Evolutionary conservation across 1,140 invertebrate genomes (phyloP).

Genomic region (Caenorhabditis remanei): DNA sequence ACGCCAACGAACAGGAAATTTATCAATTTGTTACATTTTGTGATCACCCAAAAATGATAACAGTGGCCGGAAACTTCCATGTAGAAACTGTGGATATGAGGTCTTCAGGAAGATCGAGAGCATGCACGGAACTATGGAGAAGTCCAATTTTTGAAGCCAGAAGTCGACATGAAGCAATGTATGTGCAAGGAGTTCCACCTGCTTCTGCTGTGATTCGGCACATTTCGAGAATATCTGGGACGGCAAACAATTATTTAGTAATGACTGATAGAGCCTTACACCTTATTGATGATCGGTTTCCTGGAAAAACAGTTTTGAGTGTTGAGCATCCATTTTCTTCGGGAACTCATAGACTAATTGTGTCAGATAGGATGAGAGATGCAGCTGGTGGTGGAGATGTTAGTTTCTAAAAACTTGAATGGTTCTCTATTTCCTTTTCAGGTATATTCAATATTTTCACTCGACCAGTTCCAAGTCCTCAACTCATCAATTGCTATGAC

Average conservation of each 20-base stretch:
- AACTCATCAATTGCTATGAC: conserved; percentile 20
- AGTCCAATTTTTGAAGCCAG: conserved; percentile 12
- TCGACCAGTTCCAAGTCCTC: background rate
- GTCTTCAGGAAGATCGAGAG: background rate
- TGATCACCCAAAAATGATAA: conserved; percentile 60
- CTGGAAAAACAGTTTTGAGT: conserved; percentile 5
- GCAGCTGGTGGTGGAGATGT: background rate
- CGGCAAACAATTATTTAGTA: conserved; percentile 25
- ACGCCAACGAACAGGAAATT: conserved; percentile 22
- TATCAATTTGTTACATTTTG: conserved; percentile 32
- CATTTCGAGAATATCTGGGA: background rate
- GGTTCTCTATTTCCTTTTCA: background rate
- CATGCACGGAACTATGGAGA: conserved; percentile 37
- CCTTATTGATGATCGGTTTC: conserved; percentile 56
- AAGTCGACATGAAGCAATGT: background rate
- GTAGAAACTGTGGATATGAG: conserved; percentile 53
- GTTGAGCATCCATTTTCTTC: conserved; percentile 29
- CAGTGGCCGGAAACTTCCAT: background rate
- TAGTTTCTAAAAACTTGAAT: background rate
- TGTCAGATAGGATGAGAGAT: background rate
- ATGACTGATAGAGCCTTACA: conserved; percentile 32
- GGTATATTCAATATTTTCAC: background rate
- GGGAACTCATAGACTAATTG: conserved; percentile 34
- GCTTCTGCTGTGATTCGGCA: background rate
- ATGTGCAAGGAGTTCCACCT: conserved; percentile 8